Evolutionary conservation across 2,888 invertebrate genomes (phyloP), one percentile per base, ranked within the genome.

Genomic region (Leptinotarsa juncta): DNA sequence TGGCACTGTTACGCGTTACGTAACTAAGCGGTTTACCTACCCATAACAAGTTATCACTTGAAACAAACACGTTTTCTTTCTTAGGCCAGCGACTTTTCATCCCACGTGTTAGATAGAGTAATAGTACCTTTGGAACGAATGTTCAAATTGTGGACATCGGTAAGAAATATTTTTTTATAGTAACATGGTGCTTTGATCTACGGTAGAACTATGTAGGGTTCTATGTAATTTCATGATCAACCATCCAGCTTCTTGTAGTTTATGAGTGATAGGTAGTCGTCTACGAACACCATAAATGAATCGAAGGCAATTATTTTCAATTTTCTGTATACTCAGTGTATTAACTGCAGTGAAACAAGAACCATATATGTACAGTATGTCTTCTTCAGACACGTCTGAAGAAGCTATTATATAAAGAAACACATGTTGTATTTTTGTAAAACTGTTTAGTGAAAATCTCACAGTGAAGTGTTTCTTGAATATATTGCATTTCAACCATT

Each of bases 201-300:
- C n/a, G n/a, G 53, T 53, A n/a, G 53, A 16, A n/a, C 10, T n/a
- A n/a, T n/a, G n/a, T n/a, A 18, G 53, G 18, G 16, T 53, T 53
- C 53, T 53, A 53, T n/a, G 53, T n/a, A 7, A 18, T n/a, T 53
- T 18, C 18, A 18, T 53, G n/a, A 1, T 53, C 53, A 23, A 65
- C 3, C 65, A 65, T 16, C 32, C 65, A 65, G 65, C 10, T 65
- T 65, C 65, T 65, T 65, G 65, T 14, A 65, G 1, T 65, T 65
- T 26, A 65, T 65, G 65, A n/a, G 23, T 65, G 15, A 65, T 12
- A 10, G 32, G 32, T 65, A 23, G 65, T 23, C 65, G 32, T 16
- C 65, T 32, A 23, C 65, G 10, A 23, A 65, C 1, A 32, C 42
- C 65, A 23, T 23, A 23, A 3, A 65, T 42, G n/a, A 65, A 65